These are phyloP conservation scores for Lathamus discolor DNA, from an alignment of 2,113 vertebrate species.

Conservation along the genomic window DNA sequence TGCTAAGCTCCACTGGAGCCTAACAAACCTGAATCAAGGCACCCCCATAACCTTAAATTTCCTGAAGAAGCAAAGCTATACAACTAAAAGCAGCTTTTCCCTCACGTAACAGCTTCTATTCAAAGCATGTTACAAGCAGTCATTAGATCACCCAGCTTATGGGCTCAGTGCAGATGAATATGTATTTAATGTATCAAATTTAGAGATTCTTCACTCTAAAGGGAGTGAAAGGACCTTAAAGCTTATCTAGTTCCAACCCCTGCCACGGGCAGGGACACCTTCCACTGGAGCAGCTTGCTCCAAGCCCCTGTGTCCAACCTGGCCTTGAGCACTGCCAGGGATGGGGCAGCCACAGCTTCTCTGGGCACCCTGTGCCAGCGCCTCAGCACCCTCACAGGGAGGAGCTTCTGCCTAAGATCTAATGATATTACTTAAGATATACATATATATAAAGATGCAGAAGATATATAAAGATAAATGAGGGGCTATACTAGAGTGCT, in stretches of 20 bases:
- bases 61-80: background rate
- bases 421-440: background rate
- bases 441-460: background rate
- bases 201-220: background rate
- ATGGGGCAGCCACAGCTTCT: background rate
- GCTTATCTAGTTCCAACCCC: background rate
- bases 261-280: background rate
- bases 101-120: background rate
- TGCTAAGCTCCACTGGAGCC: background rate
- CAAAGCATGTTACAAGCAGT: background rate
- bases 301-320: too few relatives aligned
- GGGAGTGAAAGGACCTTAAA: background rate
- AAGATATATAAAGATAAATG: background rate
- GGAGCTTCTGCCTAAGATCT: background rate
- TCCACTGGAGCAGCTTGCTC: background rate
- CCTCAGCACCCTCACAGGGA: background rate
- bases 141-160: fast-evolving
- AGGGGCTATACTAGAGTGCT: fast-evolving
- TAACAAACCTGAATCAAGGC: background rate
- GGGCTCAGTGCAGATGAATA: background rate
- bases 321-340: too few relatives aligned
- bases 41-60: background rate
- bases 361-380: background rate
- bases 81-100: background rate
- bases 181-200: fast-evolving